Percentiles rank a stretch among this genome's conserved stretches.
Conservation (phyloP, 30 jellyfish, hydroid and myxozoan genomes). For the Clytia hemisphaerica region DNA sequence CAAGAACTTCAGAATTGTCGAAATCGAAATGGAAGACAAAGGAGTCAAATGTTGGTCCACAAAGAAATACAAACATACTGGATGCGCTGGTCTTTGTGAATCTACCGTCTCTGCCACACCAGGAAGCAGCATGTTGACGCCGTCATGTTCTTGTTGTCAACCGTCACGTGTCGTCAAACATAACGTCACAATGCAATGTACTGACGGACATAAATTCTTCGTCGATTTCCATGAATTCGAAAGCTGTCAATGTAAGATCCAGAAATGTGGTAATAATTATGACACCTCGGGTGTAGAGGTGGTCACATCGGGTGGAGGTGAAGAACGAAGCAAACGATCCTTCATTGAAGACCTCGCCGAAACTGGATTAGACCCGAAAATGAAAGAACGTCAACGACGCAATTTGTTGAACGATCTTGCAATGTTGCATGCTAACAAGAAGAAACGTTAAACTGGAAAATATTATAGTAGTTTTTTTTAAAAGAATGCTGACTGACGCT, state of each 20-base stretch:
- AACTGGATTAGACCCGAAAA: not conserved
- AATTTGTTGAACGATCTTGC: slow-evolving; percentile 13
- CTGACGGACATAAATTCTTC: slow-evolving; percentile 34
- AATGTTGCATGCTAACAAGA: slow-evolving; percentile 7
- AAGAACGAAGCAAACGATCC: not conserved
- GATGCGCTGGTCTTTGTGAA: slow-evolving; percentile 80
- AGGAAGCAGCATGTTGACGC: slow-evolving; percentile 42
- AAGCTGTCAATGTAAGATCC: slow-evolving; percentile 13
- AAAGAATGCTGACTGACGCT: no score
- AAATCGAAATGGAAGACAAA: slow-evolving; percentile 6
- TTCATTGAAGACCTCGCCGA: not conserved
- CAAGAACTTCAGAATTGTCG: slow-evolving; percentile 33
- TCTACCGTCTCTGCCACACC: slow-evolving; percentile 44
- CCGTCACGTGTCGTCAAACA: slow-evolving; percentile 40
- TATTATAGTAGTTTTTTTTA: no score
- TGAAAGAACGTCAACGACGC: slow-evolving; percentile 1
- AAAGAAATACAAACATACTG: slow-evolving; percentile 48
- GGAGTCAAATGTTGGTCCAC: slow-evolving; percentile 47
- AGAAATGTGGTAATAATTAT: slow-evolving; percentile 1
- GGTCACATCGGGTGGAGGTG: not conserved
- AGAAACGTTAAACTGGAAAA: slow-evolving; percentile 20
- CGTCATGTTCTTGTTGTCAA: slow-evolving; percentile 70
- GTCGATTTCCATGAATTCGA: slow-evolving; percentile 9
- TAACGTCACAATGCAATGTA: slow-evolving; percentile 48
- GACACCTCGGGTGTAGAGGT: not conserved